Conservation (phyloP, 2,888 invertebrate genomes). For the Lepidochrysops patricia region DNA sequence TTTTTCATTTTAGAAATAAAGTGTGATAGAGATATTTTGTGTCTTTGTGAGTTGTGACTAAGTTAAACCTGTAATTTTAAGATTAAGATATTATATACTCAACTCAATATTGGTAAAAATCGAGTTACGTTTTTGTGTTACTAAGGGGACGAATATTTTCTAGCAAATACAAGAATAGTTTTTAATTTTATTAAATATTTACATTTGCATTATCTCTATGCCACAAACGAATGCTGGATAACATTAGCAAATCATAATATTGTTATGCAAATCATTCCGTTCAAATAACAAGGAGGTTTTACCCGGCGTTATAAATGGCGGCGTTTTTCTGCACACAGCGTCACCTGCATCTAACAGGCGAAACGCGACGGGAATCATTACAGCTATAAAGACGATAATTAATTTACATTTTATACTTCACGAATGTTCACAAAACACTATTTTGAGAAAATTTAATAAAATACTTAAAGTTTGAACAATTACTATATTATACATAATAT, state of each 20-base stretch:
- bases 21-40: no score
- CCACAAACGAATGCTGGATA: neutral
- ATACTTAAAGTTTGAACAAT: no score
- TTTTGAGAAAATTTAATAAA: neutral
- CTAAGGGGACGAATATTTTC: no score
- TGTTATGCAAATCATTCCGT: slow-evolving; percentile 24
- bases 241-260: slow-evolving; percentile 8
- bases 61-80: no score
- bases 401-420: neutral
- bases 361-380: slow-evolving; percentile 41
- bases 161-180: neutral
- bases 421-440: neutral
- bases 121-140: no score
- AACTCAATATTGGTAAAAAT: no score
- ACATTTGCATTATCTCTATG: no score
- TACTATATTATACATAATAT: no score
- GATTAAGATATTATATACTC: no score
- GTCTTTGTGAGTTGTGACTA: no score
- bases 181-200: neutral
- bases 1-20: no score
- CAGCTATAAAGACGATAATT: neutral
- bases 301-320: slow-evolving; percentile 21
- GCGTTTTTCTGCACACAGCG: slow-evolving; percentile 30
- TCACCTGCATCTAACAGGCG: slow-evolving; percentile 56
- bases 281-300: neutral